Evolutionary conservation across 2,797 vertebrate genomes (phyloP).

Genomic region (Lateolabrax maculatus): DNA sequence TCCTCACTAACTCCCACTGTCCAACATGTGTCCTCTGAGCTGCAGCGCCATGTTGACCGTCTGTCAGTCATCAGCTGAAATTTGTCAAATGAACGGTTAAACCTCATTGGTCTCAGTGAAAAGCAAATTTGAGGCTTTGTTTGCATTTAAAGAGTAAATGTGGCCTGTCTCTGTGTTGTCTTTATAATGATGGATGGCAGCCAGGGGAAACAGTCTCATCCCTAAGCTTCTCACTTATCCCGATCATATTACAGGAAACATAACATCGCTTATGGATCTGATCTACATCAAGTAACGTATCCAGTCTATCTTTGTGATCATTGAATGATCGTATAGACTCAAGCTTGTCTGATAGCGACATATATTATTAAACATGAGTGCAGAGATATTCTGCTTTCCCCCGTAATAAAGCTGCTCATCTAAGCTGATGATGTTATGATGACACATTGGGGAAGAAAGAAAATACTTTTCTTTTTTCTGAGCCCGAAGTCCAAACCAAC

Average conservation of each 20-base stretch:
- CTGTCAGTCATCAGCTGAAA: slow-evolving; percentile 2
- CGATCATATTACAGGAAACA: not conserved
- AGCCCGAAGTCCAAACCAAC: not conserved
- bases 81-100: slow-evolving; percentile 31
- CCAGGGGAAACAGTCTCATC: not conserved
- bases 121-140: slow-evolving; percentile 25
- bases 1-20: slow-evolving; percentile 2
- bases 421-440: not conserved
- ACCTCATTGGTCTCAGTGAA: not conserved
- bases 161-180: slow-evolving; percentile 5
- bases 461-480: too few species aligned
- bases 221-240: not conserved
- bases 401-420: not conserved
- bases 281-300: slow-evolving; percentile 20
- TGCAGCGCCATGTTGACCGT: not conserved
- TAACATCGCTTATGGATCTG: not conserved
- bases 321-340: not conserved
- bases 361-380: not conserved
- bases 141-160: slow-evolving; percentile 27
- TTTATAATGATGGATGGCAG: not conserved
- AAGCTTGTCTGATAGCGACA: not conserved
- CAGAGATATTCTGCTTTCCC: not conserved
- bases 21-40: not conserved
- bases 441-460: too few species aligned
- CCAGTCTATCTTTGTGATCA: not conserved